Evolutionary conservation across 2,888 invertebrate genomes (phyloP).

Genomic region (Lochmaea capreae): DNA sequence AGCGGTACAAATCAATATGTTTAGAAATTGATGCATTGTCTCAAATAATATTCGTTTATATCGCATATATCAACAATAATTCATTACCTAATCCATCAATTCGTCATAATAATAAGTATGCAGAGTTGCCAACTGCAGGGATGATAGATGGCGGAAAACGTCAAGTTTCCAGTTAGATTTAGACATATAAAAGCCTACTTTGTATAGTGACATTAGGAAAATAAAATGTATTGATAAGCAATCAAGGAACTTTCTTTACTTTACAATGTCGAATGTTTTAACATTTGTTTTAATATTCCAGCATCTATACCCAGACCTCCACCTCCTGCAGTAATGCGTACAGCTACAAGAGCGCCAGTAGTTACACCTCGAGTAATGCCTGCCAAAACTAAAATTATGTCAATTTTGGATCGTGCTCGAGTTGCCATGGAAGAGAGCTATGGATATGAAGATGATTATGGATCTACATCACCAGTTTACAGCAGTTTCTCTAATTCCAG

Average conservation of each 20-base stretch:
- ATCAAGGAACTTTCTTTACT: no score
- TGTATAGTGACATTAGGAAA: no score
- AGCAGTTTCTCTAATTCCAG: slow-evolving; percentile 55
- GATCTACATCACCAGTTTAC: slow-evolving; percentile 55
- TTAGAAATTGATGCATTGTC: no score
- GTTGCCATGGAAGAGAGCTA: slow-evolving; percentile 86
- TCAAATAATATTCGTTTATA: no score
- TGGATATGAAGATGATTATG: slow-evolving; percentile 69
- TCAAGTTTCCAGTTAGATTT: no score
- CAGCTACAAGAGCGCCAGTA: slow-evolving; percentile 64
- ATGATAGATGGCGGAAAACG: no score
- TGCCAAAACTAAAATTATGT: slow-evolving; percentile 84
- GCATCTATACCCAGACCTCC: slow-evolving; percentile 58
- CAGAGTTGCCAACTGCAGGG: no score
- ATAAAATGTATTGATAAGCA: no score
- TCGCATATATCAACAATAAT: no score
- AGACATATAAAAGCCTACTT: no score
- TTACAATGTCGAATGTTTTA: neutral
- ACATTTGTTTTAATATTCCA: slow-evolving; percentile 40
- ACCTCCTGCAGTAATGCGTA: slow-evolving; percentile 65
- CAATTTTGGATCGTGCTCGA: slow-evolving; percentile 84
- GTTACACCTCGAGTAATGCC: slow-evolving; percentile 70
- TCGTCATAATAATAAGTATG: neutral
- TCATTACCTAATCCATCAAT: no score
- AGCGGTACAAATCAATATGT: no score